Evolutionary conservation across 2,888 invertebrate species (phyloP).

Genomic region (Calliphora vomitoria): DNA sequence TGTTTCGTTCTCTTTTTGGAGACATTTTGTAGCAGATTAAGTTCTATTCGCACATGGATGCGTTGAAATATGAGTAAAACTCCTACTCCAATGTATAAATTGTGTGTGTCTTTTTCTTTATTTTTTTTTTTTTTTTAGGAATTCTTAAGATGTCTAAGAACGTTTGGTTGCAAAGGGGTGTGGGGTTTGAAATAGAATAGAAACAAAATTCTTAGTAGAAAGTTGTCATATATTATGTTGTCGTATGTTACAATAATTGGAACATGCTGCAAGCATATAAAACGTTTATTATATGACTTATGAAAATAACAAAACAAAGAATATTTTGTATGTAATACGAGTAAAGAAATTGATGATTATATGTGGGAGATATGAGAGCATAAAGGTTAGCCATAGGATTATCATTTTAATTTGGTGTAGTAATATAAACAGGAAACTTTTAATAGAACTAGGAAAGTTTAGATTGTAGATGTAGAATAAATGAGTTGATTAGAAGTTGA

Average conservation of each 20-base stretch:
- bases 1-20: conserved; percentile 75
- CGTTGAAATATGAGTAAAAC: conserved; percentile 82
- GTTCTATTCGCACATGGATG: conserved; percentile 84
- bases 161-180: not conserved
- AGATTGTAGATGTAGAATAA: conserved; percentile 11
- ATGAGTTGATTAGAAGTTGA: not conserved
- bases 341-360: not conserved
- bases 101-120: conserved; percentile 6
- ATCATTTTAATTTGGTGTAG: conserved; percentile 27
- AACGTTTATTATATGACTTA: conserved; percentile 78
- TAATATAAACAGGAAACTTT: not conserved
- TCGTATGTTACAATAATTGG: conserved; percentile 80
- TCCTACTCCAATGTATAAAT: conserved; percentile 48
- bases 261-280: conserved; percentile 83
- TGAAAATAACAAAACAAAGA: conserved; percentile 25
- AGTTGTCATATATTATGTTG: conserved; percentile 74
- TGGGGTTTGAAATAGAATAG: conserved; percentile 27
- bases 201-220: conserved; percentile 64
- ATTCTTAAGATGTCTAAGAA: conserved; percentile 36
- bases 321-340: conserved; percentile 18
- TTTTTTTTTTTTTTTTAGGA: conserved; percentile 3
- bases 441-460: not conserved
- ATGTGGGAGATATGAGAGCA: not conserved
- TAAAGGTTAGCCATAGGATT: conserved; percentile 31
- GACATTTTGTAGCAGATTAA: conserved; percentile 84